These are phyloP conservation scores for Heliconius hewitsoni DNA, from an alignment of 1,140 invertebrate genomes.

Conservation along the genomic window DNA sequence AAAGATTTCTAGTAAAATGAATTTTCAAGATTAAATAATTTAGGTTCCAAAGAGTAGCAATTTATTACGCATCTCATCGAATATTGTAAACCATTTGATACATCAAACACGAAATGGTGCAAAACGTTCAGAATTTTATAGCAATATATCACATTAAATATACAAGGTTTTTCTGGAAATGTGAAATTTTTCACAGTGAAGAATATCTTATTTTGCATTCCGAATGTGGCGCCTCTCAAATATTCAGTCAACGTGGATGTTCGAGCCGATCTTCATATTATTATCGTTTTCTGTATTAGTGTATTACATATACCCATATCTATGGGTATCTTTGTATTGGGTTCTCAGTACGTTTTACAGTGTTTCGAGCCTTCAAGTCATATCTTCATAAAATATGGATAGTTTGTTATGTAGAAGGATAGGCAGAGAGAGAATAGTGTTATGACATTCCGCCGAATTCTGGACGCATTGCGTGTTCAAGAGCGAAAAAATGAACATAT, in stretches of 20 bases:
- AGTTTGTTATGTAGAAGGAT: no score
- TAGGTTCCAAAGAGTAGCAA: not conserved
- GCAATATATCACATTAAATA: slow-evolving; percentile 16
- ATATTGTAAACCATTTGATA: slow-evolving; percentile 9
- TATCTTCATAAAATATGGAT: not conserved
- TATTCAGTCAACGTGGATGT: slow-evolving; percentile 33
- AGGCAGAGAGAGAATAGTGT: no score
- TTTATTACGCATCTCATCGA: slow-evolving; percentile 4
- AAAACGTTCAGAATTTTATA: slow-evolving; percentile 17
- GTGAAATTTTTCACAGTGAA: slow-evolving; percentile 15
- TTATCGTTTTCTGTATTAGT: slow-evolving; percentile 15
- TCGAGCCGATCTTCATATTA: slow-evolving; percentile 32
- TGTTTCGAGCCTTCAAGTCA: not conserved
- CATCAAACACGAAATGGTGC: not conserved
- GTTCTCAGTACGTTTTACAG: not conserved
- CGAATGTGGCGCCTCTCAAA: slow-evolving; percentile 14
- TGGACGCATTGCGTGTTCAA: no score
- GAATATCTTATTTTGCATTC: slow-evolving; percentile 33
- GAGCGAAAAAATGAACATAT: no score
- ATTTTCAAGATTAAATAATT: not conserved
- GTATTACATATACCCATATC: not conserved
- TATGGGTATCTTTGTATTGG: not conserved
- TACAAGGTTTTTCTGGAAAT: slow-evolving; percentile 6
- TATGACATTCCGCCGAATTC: no score
- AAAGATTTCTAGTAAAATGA: not conserved